Base-by-base conservation (phyloP, 2,888 invertebrate genomes). In the Drosophila picticornis region DNA sequence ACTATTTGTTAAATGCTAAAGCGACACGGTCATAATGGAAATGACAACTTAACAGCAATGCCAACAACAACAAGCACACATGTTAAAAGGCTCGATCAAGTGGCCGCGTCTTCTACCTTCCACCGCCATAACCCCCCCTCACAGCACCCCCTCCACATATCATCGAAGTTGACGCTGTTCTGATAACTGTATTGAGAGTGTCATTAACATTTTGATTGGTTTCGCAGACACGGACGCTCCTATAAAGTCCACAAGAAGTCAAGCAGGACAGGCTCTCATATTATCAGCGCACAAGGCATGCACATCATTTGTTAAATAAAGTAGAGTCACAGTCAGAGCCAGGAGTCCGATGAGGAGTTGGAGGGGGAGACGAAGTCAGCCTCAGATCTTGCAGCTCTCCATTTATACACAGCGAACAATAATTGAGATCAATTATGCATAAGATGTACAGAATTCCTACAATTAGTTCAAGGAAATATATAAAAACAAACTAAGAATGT, bases 151-250 rank as follows among this genome's bases (percentile, higher is more conserved):
- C n/a, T 46, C 27, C 64, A 51, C 46, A 55, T 64, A 59, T 77
- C 73, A 57, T 40, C 63, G 52, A 46, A 62, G 55, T 27, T 80
- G 75, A 72, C 80, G 76, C 67, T 67, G 46, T 50, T 60, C 69
- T 88, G 90, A 88, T 91, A 93, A 91, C 92, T 91, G 91, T 92
- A 92, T 92, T 92, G 92, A 91, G 92, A 92, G 89, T 91, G 92
- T 93, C 93, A 92, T 93, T 93, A 93, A 92, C 93, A 93, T 92
- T 92, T 93, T 90, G 90, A 90, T 90, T 90, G 86, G 88, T 78
- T 77, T 75, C 80, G 63, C 77, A 60, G 75, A 46, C 64, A 61
- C 56, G 27, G 72, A 57, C 50, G 64, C 65, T 57, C 51, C 40
- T 13, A 67, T 10, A 16, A 58, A 55, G 55, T 66, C 72, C 58